phyloP scores from a whole-genome alignment of 2,888 invertebrate species.

The Stenurella melanura region DNA sequence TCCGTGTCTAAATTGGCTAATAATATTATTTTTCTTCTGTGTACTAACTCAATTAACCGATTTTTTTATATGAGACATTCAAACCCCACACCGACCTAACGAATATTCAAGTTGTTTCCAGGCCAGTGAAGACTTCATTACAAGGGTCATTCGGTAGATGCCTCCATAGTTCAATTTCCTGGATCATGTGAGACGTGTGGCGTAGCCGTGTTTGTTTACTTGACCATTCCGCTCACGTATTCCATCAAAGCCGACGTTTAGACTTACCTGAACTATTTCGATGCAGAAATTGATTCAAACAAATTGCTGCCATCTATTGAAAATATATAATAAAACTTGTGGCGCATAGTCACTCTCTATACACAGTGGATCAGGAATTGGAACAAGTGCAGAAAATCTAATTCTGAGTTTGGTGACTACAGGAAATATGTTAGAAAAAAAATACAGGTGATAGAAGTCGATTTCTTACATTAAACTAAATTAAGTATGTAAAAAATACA shows the following conservation, averaged over 20 bases:
- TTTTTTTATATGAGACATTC: not conserved
- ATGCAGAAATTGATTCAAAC: conserved; percentile 54
- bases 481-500: too few relatives aligned
- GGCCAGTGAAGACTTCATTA: conserved; percentile 63
- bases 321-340: conserved; percentile 42
- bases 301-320: conserved; percentile 51
- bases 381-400: too few relatives aligned
- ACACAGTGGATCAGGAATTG: too few relatives aligned
- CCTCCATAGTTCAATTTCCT: conserved; percentile 67
- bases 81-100: not conserved
- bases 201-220: conserved; percentile 48
- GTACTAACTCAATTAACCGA: not conserved
- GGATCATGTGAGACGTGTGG: conserved; percentile 57
- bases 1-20: too few relatives aligned
- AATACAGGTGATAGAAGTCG: too few relatives aligned
- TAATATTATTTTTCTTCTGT: too few relatives aligned
- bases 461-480: too few relatives aligned
- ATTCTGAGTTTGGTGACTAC: too few relatives aligned
- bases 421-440: too few relatives aligned
- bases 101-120: conserved; percentile 36
- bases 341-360: not conserved
- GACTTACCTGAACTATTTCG: conserved; percentile 61
- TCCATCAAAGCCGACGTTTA: conserved; percentile 66
- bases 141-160: conserved; percentile 60
- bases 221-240: conserved; percentile 64